Percentiles rank a stretch among this genome's conserved stretches.
Conservation (phyloP, 1,140 invertebrate species). For the Eubasilissa regina region DNA sequence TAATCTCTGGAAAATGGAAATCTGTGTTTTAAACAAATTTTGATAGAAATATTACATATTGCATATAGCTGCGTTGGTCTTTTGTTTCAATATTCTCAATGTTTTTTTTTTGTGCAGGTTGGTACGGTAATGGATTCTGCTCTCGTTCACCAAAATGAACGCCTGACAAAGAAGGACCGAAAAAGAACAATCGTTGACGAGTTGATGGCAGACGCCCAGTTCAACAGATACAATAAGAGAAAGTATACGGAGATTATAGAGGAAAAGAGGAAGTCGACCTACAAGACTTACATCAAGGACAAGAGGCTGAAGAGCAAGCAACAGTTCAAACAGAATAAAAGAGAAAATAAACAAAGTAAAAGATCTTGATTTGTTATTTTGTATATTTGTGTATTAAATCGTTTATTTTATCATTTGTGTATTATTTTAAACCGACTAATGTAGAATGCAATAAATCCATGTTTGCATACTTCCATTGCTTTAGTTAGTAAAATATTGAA, state of each 20-base stretch:
- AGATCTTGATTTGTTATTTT: no score
- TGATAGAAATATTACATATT: no score
- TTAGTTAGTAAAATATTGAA: no score
- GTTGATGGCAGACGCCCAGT: slow-evolving; percentile 89
- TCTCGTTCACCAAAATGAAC: slow-evolving; percentile 81
- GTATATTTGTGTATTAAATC: no score
- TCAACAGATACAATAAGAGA: slow-evolving; percentile 88
- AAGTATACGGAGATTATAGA: slow-evolving; percentile 87
- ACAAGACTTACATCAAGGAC: slow-evolving; percentile 70
- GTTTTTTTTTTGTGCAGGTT: slow-evolving; percentile 70
- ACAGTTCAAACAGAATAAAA: slow-evolving; percentile 66
- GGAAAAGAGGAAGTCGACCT: slow-evolving; percentile 77
- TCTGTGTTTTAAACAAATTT: no score
- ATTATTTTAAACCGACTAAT: no score
- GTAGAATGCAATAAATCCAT: no score
- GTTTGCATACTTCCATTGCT: no score
- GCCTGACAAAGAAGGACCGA: slow-evolving; percentile 88
- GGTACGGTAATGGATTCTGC: slow-evolving; percentile 83
- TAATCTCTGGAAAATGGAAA: no score
- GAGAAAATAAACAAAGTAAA: slow-evolving; percentile 47
- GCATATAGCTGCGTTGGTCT: no score
- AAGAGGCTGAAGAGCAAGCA: slow-evolving; percentile 69
- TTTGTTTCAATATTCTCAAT: background rate
- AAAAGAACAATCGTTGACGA: slow-evolving; percentile 95
- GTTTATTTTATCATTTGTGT: no score